Evolutionary conservation across 2,113 vertebrate species (phyloP), one percentile per base, ranked within the genome.

Genomic region (Zosterops pallidus): DNA sequence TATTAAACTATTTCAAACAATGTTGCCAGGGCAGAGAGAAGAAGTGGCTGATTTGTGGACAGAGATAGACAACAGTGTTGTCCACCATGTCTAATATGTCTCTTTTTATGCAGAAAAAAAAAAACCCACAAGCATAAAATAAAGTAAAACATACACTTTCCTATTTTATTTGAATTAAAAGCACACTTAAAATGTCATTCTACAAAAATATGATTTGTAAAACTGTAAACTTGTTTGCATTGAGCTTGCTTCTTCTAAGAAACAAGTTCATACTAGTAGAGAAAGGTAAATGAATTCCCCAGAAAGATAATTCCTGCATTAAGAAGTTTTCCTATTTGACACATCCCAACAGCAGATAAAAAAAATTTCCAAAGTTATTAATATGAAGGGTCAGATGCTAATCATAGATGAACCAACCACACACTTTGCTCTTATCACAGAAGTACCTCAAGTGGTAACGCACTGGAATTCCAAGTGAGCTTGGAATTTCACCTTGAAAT

Each of bases 371-470:
- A 2, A 53, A 72, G 77, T 92, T 92, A 82, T 87, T 87, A 95
- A 91, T 84, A 89, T 11, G 26, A 44, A 93, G 83, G 85, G 84
- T 95, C 94, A 92, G 94, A 92, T 97, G 74, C 37, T 91, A 94
- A 96, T 91, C 91, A 76, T 7, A 94, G 41, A 69, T 55, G 69
- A 94, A 89, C 86, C 89, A 94, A 89, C 86, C 91, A 95, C 91
- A 94, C 74, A 92, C 84, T 95, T 92, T 17, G 77, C 91, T 91
- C 33, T 69, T 94, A 95, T 92, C 89, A 85, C n/a, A 60, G 5
- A 84, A 68, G 15, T 33, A 53, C 47, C 64, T 89, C 26, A 39
- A 84, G 72, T 91, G 72, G 72, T 47, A 89, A 44, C 5, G 9
- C 69, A 52, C 19, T 52, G 56, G 41, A 89, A 89, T 89, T 91